Conservation (phyloP, 2,797 vertebrate species). For the Pogoniulus pusillus region DNA sequence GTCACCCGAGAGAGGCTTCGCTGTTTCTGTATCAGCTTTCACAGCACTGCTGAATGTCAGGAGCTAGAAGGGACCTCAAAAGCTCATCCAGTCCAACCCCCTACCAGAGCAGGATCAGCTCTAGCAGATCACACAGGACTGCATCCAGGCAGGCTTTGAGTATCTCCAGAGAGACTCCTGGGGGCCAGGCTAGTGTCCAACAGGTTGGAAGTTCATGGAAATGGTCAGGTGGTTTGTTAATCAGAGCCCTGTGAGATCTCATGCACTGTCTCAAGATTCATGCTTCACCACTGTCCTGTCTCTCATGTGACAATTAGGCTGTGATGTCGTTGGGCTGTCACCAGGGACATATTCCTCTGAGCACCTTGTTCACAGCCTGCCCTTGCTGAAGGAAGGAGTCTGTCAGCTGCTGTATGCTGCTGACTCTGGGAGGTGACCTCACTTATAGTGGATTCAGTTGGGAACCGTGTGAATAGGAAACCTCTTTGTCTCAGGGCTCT, state of each 20-base stretch:
- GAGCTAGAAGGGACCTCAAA: too few relatives aligned
- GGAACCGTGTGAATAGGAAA: neutral
- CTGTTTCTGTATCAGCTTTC: neutral
- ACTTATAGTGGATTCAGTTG: neutral
- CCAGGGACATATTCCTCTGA: neutral
- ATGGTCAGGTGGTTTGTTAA: neutral
- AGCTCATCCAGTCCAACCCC: too few relatives aligned
- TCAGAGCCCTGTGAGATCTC: neutral
- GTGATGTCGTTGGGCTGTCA: neutral
- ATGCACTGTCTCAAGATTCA: neutral
- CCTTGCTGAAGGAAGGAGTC: neutral
- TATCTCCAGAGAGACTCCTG: too few relatives aligned
- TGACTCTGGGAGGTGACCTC: neutral
- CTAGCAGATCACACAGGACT: too few relatives aligned
- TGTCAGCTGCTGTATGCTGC: rapidly evolving
- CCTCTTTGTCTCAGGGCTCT: neutral
- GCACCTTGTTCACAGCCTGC: neutral
- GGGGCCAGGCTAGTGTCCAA: neutral
- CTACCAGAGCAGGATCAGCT: too few relatives aligned
- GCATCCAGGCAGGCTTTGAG: too few relatives aligned
- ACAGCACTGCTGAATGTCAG: too few relatives aligned
- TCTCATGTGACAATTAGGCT: neutral
- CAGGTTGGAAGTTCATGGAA: neutral
- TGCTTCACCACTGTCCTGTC: neutral
- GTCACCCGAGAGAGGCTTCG: neutral